Base-by-base conservation (phyloP, 2,888 invertebrate species). In the Lagria hirta region DNA sequence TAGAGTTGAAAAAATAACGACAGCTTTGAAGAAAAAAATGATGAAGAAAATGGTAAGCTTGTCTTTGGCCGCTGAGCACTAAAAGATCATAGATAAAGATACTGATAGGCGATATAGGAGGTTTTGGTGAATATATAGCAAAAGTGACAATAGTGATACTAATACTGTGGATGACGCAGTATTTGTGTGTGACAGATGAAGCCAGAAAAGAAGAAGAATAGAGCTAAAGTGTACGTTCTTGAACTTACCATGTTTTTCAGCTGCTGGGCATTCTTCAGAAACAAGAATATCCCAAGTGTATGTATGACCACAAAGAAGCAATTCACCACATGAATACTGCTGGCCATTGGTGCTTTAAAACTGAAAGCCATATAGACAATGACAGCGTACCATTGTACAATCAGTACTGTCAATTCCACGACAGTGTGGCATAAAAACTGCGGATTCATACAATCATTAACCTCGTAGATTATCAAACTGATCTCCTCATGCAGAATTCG, bases 341-440 rank as follows among this genome's bases (percentile, higher is more conserved):
- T 57, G 13, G 67, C 65, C 16, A 53, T 43, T 2, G 62, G 61
- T 3, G 61, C 52, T 8, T 61, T 51, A 48, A 68, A 68, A 15
- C 53, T 54, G 35, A 65, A 69, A 2, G 66, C 66, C 23, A 68
- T 48, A 42, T 68, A 67, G 12, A 70, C 65, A 14, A 71, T 63
- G 4, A 70, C 69, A 2, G 70, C 68, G 43, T 71, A 72, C 65
- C 69, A 68, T 40, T 67, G 61, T 1, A 71, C 56, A 26, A 72
- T 66, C 15, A 71, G 42, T 3, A 68, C 64, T 1, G 62, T 58
- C 30, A 71, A 52, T 49, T 72, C 71, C 7, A 68, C 54, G 2
- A 66, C 52, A 0, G 66, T 65, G 40, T 68, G 66, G 6, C 61
- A 45, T 6, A 72, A 35, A 36, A 71, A 57, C 45, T 68, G 67